Evolutionary conservation across 2,888 invertebrate genomes (phyloP).

Genomic region (Teinopalpus imperialis): DNA sequence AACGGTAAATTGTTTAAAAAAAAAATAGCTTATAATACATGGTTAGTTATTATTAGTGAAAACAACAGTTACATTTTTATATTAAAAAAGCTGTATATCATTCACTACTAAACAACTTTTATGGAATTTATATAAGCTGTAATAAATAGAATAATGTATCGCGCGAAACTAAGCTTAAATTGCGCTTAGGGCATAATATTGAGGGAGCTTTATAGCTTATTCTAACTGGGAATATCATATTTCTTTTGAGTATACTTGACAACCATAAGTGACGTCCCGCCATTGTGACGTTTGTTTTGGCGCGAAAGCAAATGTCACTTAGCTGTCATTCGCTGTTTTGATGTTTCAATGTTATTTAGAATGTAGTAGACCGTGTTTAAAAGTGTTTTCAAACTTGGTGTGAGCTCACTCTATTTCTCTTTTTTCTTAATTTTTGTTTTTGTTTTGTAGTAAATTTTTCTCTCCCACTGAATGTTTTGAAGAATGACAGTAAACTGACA

Average conservation of each 20-base stretch:
- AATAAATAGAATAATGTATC: constrained; percentile 13
- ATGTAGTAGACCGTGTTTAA: not conserved
- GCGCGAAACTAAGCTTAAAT: constrained; percentile 18
- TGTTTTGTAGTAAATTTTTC: constrained; percentile 13
- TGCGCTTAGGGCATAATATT: constrained; percentile 32
- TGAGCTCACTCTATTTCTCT: constrained; percentile 2
- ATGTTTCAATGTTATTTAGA: constrained; percentile 9
- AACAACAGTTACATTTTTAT: too few relatives aligned
- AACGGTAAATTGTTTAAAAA: too few relatives aligned
- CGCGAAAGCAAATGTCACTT: constrained; percentile 24
- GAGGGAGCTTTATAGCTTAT: constrained; percentile 38
- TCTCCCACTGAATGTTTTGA: constrained; percentile 19
- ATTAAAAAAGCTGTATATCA: too few relatives aligned
- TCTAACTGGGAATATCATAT: constrained; percentile 39
- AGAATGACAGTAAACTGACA: constrained; percentile 24
- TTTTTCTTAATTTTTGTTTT: constrained; percentile 1
- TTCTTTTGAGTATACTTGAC: constrained; percentile 31
- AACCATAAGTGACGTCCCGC: constrained; percentile 22
- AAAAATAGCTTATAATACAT: too few relatives aligned
- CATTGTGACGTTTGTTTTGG: constrained; percentile 12
- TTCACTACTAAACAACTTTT: constrained; percentile 1
- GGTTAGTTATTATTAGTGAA: too few relatives aligned
- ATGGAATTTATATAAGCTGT: constrained; percentile 1
- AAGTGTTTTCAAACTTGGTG: constrained; percentile 4
- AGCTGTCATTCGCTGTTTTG: constrained; percentile 27